These are phyloP conservation scores for Artemia franciscana DNA, from an alignment of 1,140 invertebrate genomes.

Conservation along the genomic window DNA sequence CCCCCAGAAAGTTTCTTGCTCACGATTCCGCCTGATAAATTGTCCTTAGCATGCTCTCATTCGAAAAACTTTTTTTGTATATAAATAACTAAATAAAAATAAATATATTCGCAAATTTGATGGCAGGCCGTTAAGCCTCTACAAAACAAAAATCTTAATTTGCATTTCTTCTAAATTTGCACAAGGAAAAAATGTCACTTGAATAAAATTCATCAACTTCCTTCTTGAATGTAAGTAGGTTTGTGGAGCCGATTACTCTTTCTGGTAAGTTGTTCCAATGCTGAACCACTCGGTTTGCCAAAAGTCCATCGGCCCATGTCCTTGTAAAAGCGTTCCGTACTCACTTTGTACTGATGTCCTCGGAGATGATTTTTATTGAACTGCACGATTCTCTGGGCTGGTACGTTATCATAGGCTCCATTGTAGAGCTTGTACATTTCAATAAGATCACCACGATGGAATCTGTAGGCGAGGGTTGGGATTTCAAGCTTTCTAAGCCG, in stretches of 20 bases:
- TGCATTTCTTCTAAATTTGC: background rate
- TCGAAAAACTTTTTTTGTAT: no score
- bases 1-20: no score
- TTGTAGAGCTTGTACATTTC: background rate
- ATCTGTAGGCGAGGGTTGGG: no score
- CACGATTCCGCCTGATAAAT: no score
- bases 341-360: no score
- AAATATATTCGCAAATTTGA: background rate
- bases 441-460: background rate
- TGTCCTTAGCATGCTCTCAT: no score
- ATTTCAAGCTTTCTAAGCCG: background rate
- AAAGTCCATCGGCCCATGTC: background rate
- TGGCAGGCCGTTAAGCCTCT: background rate
- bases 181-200: background rate
- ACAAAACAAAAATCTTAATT: background rate
- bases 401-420: background rate
- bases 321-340: no score
- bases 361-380: background rate
- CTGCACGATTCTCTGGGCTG: background rate
- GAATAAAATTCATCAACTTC: background rate
- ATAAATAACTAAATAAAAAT: background rate
- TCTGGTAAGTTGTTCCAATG: background rate
- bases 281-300: background rate
- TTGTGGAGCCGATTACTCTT: background rate
- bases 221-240: background rate